Conservation (phyloP, 2,113 vertebrate species). For the Cathartes aura region DNA sequence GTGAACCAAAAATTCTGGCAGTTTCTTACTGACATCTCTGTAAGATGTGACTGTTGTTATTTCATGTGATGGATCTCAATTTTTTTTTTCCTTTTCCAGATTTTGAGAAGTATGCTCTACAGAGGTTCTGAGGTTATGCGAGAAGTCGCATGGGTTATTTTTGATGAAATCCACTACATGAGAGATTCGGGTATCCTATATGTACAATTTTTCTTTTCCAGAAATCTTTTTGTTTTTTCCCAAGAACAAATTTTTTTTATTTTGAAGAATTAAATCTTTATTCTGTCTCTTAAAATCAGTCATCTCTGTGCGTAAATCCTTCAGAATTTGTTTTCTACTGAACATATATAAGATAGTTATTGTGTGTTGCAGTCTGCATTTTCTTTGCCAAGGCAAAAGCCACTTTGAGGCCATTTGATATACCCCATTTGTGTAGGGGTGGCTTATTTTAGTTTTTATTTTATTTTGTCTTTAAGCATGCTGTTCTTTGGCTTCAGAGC, state of each 20-base stretch:
- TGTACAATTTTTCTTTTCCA: background rate
- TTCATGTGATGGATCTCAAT: background rate
- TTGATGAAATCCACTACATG: constrained; percentile 99
- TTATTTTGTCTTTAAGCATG: background rate
- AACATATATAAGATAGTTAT: background rate
- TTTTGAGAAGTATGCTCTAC: constrained; percentile 98
- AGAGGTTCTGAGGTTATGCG: constrained; percentile 98
- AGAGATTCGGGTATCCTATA: constrained; percentile 88
- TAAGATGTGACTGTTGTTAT: background rate
- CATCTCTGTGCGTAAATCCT: background rate
- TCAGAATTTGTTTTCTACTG: background rate
- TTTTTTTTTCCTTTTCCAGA: constrained; percentile 72
- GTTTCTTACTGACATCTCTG: background rate
- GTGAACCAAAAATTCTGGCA: background rate
- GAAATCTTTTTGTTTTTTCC: background rate
- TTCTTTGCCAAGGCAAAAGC: background rate
- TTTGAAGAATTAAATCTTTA: background rate
- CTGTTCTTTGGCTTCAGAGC: background rate
- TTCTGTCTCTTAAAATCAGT: background rate
- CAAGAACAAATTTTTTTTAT: background rate
- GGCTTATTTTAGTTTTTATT: background rate
- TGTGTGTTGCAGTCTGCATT: background rate
- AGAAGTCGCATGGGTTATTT: constrained; percentile 97
- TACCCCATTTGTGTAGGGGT: background rate
- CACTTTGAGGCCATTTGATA: background rate